phyloP scores from a whole-genome alignment of 2,113 vertebrate species.

The Psammodynastes pulverulentus region DNA sequence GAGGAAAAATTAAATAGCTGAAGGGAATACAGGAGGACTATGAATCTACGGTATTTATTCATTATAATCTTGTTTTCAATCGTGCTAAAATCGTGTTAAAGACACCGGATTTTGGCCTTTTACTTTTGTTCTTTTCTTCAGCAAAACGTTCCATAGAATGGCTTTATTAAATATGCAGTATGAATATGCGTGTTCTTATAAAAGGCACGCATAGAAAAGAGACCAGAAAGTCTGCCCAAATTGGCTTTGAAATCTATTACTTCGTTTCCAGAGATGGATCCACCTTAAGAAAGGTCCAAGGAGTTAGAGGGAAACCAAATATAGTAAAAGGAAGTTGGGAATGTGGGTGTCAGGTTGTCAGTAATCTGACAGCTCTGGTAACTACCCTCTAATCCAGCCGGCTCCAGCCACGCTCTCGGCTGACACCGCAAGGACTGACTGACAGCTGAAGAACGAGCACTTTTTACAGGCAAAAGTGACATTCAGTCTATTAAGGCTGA shows the following conservation, averaged over 20 bases:
- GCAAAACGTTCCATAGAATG: not conserved
- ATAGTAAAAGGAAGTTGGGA: conserved; percentile 90
- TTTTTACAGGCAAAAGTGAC: conserved; percentile 98
- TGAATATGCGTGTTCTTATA: not conserved
- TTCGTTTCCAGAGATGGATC: conserved; percentile 65
- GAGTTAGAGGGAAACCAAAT: conserved; percentile 89
- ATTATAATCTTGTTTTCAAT: not conserved
- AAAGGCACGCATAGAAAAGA: conserved; percentile 6
- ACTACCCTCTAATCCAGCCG: conserved; percentile 99
- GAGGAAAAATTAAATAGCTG: not conserved
- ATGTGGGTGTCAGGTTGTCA: conserved; percentile 99
- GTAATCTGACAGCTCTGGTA: conserved; percentile 99
- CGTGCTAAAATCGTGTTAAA: not conserved
- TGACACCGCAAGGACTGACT: conserved; percentile 97
- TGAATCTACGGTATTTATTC: not conserved
- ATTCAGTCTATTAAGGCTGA: conserved; percentile 99
- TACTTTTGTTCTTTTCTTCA: conserved; percentile 5
- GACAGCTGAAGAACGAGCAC: conserved; percentile 98
- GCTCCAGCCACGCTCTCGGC: conserved; percentile 94
- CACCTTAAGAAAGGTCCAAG: conserved; percentile 79
- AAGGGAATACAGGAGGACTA: not conserved
- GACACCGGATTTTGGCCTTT: not conserved
- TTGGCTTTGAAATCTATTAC: conserved; percentile 45
- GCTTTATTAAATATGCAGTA: conserved; percentile 18
- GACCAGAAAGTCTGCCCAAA: conserved; percentile 52